Percentiles rank a stretch among this genome's conserved stretches.
Conservation (phyloP, 2,113 vertebrate species). For the human (Homo sapiens) region DNA sequence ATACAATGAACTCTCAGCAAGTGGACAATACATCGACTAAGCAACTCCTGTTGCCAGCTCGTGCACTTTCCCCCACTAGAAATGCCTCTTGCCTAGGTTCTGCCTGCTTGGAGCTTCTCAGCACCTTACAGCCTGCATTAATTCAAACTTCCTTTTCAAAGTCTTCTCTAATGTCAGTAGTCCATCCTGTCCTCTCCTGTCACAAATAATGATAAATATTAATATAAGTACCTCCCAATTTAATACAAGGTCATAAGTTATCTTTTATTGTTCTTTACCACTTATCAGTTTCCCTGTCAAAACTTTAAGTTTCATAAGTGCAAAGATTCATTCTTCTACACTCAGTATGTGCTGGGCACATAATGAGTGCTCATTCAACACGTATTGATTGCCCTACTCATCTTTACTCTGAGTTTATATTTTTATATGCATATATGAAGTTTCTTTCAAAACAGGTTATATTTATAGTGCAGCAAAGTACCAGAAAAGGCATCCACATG, state of each 20-base stretch:
- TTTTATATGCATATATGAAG: neutral
- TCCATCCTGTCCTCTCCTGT: neutral
- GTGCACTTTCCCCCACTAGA: neutral
- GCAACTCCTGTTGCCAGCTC: neutral
- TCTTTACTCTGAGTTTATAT: neutral
- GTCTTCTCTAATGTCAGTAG: too few species aligned
- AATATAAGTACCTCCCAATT: accelerated
- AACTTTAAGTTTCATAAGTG: neutral
- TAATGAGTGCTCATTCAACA: neutral
- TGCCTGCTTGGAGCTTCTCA: neutral
- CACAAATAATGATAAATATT: neutral
- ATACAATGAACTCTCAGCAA: neutral
- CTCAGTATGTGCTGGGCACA: neutral
- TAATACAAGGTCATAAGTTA: neutral
- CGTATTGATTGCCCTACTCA: neutral
- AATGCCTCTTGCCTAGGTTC: neutral
- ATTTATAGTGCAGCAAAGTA: neutral
- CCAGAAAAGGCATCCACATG: neutral
- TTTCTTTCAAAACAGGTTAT: neutral
- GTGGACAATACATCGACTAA: accelerated
- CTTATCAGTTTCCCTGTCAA: neutral
- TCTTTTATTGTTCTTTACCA: neutral
- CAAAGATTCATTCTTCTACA: neutral
- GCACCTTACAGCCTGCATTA: neutral
- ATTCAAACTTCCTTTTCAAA: neutral